phyloP scores from a whole-genome alignment of 2,888 invertebrate species.

The Mimumesa dahlbomi region DNA sequence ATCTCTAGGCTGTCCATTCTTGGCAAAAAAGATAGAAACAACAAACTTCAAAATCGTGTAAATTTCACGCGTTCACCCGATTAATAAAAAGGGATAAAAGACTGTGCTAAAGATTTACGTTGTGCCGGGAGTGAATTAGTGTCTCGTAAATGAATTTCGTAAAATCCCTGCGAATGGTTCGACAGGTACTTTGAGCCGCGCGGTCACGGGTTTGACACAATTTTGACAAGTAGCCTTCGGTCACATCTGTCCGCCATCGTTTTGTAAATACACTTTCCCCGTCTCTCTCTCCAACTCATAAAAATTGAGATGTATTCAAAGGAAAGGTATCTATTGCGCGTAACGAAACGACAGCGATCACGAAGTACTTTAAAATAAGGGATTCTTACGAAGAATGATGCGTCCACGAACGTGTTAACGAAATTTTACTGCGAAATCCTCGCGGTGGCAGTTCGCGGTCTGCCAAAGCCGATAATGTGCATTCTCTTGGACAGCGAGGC shows the following conservation, averaged over 20 bases:
- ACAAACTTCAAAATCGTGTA: too few species aligned
- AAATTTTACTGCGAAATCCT: conserved; percentile 26
- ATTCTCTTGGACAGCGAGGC: conserved; percentile 9
- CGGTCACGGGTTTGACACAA: conserved; percentile 67
- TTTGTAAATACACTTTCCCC: conserved; percentile 58
- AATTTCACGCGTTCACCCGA: too few species aligned
- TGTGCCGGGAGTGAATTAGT: too few species aligned
- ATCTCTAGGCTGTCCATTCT: too few species aligned
- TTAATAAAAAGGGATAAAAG: too few species aligned
- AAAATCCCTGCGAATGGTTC: too few species aligned
- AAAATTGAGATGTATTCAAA: conserved; percentile 3
- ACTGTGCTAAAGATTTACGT: too few species aligned
- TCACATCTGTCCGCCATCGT: conserved; percentile 58
- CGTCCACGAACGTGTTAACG: neutral
- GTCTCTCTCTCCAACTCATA: conserved; percentile 14
- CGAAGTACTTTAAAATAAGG: too few species aligned
- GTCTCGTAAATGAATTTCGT: too few species aligned
- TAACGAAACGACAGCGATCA: neutral
- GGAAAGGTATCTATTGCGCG: neutral
- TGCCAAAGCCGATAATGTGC: conserved; percentile 19
- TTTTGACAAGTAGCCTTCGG: conserved; percentile 71
- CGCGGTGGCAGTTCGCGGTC: conserved; percentile 18
- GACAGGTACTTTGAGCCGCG: conserved; percentile 59
- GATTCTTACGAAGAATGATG: too few species aligned
- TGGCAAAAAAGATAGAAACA: too few species aligned